phyloP scores from a whole-genome alignment of 2,888 invertebrate genomes.

The Epirrita christyi region DNA sequence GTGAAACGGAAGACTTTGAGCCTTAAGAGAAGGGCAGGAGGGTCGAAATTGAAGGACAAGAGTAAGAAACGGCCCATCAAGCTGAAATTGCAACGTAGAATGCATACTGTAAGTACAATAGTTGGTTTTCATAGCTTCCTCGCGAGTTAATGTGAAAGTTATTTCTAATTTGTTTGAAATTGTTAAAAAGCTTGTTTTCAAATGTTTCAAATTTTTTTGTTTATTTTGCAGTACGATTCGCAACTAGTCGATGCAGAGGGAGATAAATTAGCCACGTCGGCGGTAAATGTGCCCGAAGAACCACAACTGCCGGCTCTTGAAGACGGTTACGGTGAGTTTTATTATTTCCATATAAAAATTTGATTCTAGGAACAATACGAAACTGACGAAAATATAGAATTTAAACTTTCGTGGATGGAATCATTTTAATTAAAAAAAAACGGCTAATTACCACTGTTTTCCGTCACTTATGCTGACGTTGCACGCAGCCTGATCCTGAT shows the following conservation, averaged over 20 bases:
- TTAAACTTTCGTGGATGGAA: too few species aligned
- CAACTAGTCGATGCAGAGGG: constrained; percentile 27
- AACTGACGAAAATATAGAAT: too few species aligned
- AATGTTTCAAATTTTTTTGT: too few species aligned
- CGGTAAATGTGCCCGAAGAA: constrained; percentile 24
- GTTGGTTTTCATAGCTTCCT: too few species aligned
- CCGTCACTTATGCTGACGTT: too few species aligned
- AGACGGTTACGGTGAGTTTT: constrained; percentile 67
- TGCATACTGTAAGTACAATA: constrained; percentile 28
- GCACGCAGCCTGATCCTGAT: too few species aligned
- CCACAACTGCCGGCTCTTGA: constrained; percentile 53
- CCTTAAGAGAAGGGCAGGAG: constrained; percentile 47
- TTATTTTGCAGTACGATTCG: constrained; percentile 32
- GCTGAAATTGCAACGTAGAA: constrained; percentile 36
- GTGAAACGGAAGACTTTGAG: constrained; percentile 57
- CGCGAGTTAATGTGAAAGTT: too few species aligned
- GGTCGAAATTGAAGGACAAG: constrained; percentile 39
- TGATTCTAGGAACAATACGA: too few species aligned
- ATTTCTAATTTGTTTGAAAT: too few species aligned
- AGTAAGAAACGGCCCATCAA: constrained; percentile 40
- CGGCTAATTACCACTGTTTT: too few species aligned
- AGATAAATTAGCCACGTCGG: constrained; percentile 1
- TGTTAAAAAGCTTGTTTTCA: background rate
- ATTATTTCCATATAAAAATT: too few species aligned
- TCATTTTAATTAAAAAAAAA: too few species aligned